Base-by-base conservation (phyloP, 1,140 invertebrate genomes). In the Laupala kohalensis region DNA sequence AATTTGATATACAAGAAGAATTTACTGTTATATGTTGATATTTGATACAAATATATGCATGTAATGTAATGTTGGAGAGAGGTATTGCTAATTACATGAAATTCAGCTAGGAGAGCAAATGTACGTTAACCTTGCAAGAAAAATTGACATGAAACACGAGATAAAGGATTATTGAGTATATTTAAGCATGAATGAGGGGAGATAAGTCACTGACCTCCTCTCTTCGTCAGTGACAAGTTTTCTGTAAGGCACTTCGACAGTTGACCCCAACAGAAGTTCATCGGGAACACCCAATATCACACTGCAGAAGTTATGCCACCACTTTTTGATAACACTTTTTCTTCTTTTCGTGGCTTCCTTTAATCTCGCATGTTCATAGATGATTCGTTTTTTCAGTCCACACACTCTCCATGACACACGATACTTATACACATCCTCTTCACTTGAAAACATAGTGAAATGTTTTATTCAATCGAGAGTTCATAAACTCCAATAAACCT, bases 171-270 rank as follows among this genome's bases (percentile, higher is more conserved):
- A n/a, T n/a, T n/a, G n/a, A n/a, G n/a, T n/a, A n/a, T n/a, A n/a
- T n/a, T n/a, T n/a, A n/a, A n/a, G n/a, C n/a, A n/a, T n/a, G n/a
- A n/a, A n/a, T n/a, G n/a, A n/a, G n/a, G n/a, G n/a, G n/a, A n/a
- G n/a, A 29, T 5, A 25, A 68, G 3, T 65, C 6, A 24, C 67
- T 29, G 29, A 84, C 84, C 84, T 84, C 76, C 80, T 77, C 73
- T 86, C 84, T 71, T 86, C 84, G 67, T 85, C 84, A n/a, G 83
- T 83, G 0, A 83, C 76, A 76, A 84, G 83, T 74, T 76, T 81
- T 37, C 77, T 79, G 73, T 84, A 86, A 24, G 28, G 15, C n/a
- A 70, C 26, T 63, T 70, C 69, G 13, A 37, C 63, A 25, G 69
- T 26, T n/a, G 63, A 1, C 5, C 29, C 69, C 0, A 25, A 13